Conservation (phyloP, 2,113 vertebrate species). For the Oncorhynchus kisutch region DNA sequence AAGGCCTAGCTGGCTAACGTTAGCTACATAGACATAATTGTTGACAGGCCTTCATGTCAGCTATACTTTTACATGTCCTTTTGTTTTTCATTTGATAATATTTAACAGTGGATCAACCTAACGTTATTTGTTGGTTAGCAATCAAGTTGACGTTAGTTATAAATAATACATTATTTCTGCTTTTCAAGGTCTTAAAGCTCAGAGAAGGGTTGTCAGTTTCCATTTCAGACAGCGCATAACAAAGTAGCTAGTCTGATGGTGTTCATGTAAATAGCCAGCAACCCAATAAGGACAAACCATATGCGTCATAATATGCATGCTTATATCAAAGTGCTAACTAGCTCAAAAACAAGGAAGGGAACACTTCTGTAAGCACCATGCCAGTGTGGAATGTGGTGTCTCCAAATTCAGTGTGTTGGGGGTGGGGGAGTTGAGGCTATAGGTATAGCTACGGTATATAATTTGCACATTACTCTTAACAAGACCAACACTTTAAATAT, state of each 20-base stretch:
- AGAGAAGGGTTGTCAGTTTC: background rate
- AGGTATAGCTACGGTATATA: no score
- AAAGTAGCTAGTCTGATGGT: background rate
- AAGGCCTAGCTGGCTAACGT: background rate
- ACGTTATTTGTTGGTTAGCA: no score
- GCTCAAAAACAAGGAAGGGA: background rate
- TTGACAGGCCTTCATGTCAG: background rate
- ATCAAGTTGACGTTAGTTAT: background rate
- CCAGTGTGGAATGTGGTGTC: constrained; percentile 25
- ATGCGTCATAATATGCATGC: background rate
- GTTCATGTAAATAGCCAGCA: background rate
- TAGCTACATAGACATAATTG: background rate
- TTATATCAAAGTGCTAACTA: background rate
- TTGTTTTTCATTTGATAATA: no score
- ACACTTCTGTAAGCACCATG: constrained; percentile 5
- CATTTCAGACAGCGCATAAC: background rate
- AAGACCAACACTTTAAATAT: no score
- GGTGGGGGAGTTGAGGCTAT: background rate
- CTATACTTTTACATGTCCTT: background rate
- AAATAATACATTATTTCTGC: background rate
- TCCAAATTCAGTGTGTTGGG: constrained; percentile 13
- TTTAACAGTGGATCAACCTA: no score
- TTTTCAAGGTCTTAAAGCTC: background rate
- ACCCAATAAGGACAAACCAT: background rate
- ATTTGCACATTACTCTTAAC: no score